These are phyloP conservation scores for Brevipalpus yothersi DNA, from an alignment of 1,140 invertebrate genomes.

Conservation along the genomic window DNA sequence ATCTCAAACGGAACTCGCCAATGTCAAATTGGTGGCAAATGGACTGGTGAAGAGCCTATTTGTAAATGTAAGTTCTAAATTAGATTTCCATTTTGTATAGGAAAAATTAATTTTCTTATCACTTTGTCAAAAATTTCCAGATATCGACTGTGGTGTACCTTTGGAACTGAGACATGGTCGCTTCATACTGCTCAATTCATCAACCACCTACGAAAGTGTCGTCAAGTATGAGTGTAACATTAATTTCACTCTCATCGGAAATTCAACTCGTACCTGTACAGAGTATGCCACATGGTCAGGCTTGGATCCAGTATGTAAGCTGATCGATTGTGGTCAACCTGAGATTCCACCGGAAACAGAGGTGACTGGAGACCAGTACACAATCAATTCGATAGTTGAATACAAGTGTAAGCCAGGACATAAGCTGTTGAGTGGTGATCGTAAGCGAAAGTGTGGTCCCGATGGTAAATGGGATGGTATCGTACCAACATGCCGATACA, in stretches of 20 bases:
- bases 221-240: slow-evolving; percentile 43
- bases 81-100: not conserved
- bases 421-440: slow-evolving; percentile 39
- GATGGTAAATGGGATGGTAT: slow-evolving; percentile 53
- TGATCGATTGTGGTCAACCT: slow-evolving; percentile 65
- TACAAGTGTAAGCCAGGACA: slow-evolving; percentile 67
- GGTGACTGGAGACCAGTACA: slow-evolving; percentile 59
- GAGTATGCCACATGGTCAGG: slow-evolving; percentile 55
- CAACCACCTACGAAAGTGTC: slow-evolving; percentile 41
- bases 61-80: slow-evolving; percentile 13
- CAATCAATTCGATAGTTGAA: slow-evolving; percentile 54
- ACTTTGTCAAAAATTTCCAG: not conserved
- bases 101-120: not conserved
- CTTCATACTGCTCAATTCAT: not conserved
- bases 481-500: slow-evolving; percentile 57
- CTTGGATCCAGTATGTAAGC: slow-evolving; percentile 15
- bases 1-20: slow-evolving; percentile 28
- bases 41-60: slow-evolving; percentile 14
- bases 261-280: slow-evolving; percentile 33
- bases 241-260: slow-evolving; percentile 56
- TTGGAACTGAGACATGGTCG: slow-evolving; percentile 5
- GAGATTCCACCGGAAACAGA: slow-evolving; percentile 53
- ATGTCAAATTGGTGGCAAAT: slow-evolving; percentile 15
- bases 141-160: slow-evolving; percentile 11
- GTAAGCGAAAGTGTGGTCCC: slow-evolving; percentile 32